Base-by-base conservation (phyloP, 2,113 vertebrate genomes). In the Seriola dumerili region DNA sequence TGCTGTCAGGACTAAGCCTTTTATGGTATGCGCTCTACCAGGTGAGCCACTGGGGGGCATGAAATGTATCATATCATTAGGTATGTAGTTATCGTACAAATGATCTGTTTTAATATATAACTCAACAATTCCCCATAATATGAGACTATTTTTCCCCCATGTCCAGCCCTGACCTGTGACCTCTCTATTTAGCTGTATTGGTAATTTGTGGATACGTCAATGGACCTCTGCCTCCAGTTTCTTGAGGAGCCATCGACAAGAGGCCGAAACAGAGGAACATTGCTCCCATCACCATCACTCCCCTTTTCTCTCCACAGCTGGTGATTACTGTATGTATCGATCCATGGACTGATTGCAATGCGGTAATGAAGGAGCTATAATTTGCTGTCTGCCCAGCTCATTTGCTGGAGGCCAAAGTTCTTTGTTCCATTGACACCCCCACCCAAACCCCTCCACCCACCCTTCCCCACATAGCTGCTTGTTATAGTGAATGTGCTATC, bases 261-360 rank as follows among this genome's bases (percentile, higher is more conserved):
- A 62, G 58, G 38, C 44, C 34, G 14, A 75, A 76, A 21, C 1
- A 66, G 32, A 4, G 14, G 63, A 76, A 55, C 80, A 79, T 70
- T 80, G 72, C 61, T 82, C 79, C 57, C 59, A 13, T 42, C 36
- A 29, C 25, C 71, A 52, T 36, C 23, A 34, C 69, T 65, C 29
- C 44, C 40, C 65, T 63, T 65, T 62, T 66, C 29, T 83, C 64
- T 67, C 9, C 73, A 71, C 52, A 79, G 58, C 55, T 40, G 61
- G 23, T 86, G 73, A 92, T 92, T 89, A 89, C 83, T 84, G 79
- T 85, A 89, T 4, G 55, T 79, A 92, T 92, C 17, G 89, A 94
- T 87, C 82, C 52, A 11, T 16, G 36, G 66, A 36, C 76, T 86
- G 76, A 88, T 88, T 89, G 87, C 66, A 65, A 57, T 71, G 48